phyloP scores from a whole-genome alignment of 1,140 invertebrate genomes.

The Caenorhabditis latens region DNA sequence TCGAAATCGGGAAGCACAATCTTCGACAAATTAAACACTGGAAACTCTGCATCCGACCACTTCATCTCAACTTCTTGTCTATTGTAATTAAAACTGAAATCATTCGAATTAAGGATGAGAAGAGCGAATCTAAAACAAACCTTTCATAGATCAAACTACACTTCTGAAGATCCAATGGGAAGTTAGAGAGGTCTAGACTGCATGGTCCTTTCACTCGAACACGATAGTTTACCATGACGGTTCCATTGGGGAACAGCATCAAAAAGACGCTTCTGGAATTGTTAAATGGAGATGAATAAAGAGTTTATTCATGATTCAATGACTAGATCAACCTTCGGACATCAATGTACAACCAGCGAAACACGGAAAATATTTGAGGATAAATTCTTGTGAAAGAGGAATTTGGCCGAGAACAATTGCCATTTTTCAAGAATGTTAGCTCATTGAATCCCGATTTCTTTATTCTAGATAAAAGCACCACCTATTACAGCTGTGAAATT shows the following conservation, averaged over 20 bases:
- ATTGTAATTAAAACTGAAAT: conserved; percentile 76
- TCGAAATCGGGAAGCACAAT: conserved; percentile 76
- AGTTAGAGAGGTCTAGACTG: conserved; percentile 71
- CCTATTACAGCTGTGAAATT: not conserved
- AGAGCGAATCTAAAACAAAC: conserved; percentile 4
- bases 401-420: no score
- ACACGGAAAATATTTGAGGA: no score
- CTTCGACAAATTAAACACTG: conserved; percentile 71
- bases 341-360: no score
- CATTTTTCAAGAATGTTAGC: no score
- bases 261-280: conserved; percentile 74
- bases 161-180: conserved; percentile 75
- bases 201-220: conserved; percentile 77
- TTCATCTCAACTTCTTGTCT: conserved; percentile 77
- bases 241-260: conserved; percentile 77
- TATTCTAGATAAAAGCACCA: not conserved
- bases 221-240: conserved; percentile 77
- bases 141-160: conserved; percentile 77
- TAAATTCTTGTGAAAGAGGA: no score
- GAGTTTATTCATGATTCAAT: no score
- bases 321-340: no score
- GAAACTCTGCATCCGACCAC: conserved; percentile 71
- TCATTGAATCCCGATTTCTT: no score
- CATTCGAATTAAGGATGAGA: not conserved
- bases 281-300: no score